These are phyloP conservation scores for Macaca fascicularis DNA, from an alignment of 2,113 vertebrate species.

Conservation along the genomic window T2T-MFA8v1.1 NC_088386.1:55421501-55422000, in stretches of 20 bases:
- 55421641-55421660: background rate
- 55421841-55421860: background rate
- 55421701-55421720: background rate
- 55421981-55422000: background rate
- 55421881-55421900: background rate
- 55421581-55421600: conserved; percentile 8
- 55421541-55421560: background rate
- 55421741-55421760: conserved; percentile 31
- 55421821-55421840: background rate
- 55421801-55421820: conserved; percentile 25
- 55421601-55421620: conserved; percentile 5
- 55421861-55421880: background rate
- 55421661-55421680: background rate
- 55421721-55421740: conserved; percentile 16
- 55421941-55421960: background rate
- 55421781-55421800: background rate
- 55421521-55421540: background rate
- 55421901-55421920: background rate
- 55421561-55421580: background rate
- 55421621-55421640: conserved; percentile 36
- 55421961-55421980: background rate
- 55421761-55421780: background rate
- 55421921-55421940: background rate
- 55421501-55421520: background rate
- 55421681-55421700: background rate